Evolutionary conservation across 2,113 vertebrate species (phyloP), one percentile per base, ranked within the genome.

Genomic region (Eptesicus fuscus): DNA sequence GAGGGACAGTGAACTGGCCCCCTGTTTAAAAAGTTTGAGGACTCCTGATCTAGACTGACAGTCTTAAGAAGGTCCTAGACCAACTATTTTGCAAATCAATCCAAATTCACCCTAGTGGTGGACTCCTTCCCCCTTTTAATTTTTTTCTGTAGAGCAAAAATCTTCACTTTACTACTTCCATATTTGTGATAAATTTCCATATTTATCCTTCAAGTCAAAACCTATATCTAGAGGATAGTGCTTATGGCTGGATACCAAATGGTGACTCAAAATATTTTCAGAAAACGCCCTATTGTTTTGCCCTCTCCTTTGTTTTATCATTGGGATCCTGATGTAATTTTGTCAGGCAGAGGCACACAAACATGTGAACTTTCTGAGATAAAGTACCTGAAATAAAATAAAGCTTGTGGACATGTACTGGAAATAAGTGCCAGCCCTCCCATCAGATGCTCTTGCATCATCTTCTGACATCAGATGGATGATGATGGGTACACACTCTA

Each of bases 101-200:
- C 14, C 20, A 92, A 92, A 85, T 22, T 5, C 14, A 76, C 28
- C 49, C 37, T 80, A 9, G 4, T 30, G 67, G 0, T 25, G 56
- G 53, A 89, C 12, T 28, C 0, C 25, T 0, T 16, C 22, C 1
- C 20, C 0, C 9, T 13, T n/a, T 18, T 12, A 25, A 0, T 10
- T n/a, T 35, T 47, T 18, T 6, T 1, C 17, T 49, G 30, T 25
- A n/a, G 40, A 32, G 17, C 35, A 85, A 30, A 93, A 85, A 37
- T 11, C 35, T 83, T 80, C 25, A 13, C n/a, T 88, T 28, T 67
- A 17, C 47, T 8, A 2, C 5, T 30, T 76, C 16, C 37, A 4
- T 12, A 8, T 53, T 49, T 32, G 11, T 92, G 32, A 79, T 28
- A 65, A 80, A 53, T 73, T 92, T 40, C 2, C 10, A 5, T 49